phyloP scores from a whole-genome alignment of 2,113 vertebrate species.

The Stercorarius parasiticus region DNA sequence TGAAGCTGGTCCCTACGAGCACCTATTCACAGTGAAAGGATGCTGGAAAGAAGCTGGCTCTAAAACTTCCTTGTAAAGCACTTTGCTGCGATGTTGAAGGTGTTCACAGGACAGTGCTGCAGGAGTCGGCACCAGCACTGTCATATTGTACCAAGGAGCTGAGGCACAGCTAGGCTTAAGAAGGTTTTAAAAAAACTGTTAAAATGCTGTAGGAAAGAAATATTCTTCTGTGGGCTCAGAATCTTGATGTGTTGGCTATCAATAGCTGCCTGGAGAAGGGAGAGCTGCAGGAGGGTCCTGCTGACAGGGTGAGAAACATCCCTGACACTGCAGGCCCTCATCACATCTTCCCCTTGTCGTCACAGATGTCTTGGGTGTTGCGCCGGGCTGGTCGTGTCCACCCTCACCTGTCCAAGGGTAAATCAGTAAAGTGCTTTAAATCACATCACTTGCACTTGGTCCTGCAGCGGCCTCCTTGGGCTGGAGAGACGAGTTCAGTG shows the following conservation, averaged over 20 bases:
- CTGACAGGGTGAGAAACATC: background rate
- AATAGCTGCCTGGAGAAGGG: background rate
- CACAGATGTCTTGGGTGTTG: background rate
- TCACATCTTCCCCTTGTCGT: background rate
- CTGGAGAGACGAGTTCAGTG: background rate
- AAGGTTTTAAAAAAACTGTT: background rate
- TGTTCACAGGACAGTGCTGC: background rate
- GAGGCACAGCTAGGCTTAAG: background rate
- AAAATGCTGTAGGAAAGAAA: background rate
- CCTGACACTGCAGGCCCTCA: background rate
- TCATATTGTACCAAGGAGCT: background rate
- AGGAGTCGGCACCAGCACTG: background rate
- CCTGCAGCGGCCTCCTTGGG: background rate
- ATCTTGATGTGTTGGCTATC: background rate
- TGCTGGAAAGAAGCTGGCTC: background rate
- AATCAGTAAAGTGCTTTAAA: constrained; percentile 44
- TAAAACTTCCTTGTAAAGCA: background rate
- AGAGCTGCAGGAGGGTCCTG: background rate
- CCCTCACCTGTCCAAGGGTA: background rate
- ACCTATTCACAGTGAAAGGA: background rate
- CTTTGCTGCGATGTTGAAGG: background rate
- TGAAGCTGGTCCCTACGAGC: background rate
- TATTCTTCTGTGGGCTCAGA: background rate
- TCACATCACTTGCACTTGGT: background rate
- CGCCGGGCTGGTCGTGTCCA: accelerated